Evolutionary conservation across 92 coral and sea anemone species (phyloP).

Genomic region (Isaurus tuberculatus): DNA sequence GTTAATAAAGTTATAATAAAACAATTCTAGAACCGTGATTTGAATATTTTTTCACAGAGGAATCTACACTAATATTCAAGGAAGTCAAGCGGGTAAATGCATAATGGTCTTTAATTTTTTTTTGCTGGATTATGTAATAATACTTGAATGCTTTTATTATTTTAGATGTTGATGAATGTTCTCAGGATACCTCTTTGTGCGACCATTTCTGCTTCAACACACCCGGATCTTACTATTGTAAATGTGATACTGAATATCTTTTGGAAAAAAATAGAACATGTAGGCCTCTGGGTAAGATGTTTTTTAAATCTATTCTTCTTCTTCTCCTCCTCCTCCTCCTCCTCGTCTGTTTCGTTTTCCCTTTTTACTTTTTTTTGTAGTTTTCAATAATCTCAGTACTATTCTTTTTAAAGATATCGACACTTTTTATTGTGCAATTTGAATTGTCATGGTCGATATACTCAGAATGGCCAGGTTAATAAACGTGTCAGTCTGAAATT

Average conservation of each 20-base stretch:
- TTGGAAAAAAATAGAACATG: constrained; percentile 74
- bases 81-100: neutral
- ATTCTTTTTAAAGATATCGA: no score
- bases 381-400: no score
- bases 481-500: no score
- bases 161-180: constrained; percentile 86
- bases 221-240: constrained; percentile 82
- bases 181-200: constrained; percentile 58
- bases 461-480: no score
- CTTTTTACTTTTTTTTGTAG: no score
- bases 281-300: constrained; percentile 71
- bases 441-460: no score
- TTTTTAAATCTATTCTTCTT: neutral
- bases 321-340: neutral
- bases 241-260: constrained; percentile 75
- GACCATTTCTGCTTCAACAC: constrained; percentile 82
- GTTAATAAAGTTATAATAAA: no score
- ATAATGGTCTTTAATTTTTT: neutral
- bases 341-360: no score
- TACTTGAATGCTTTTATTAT: neutral
- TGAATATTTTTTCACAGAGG: no score
- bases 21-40: no score
- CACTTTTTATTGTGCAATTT: no score
- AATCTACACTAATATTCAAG: no score
- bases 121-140: neutral